Base-by-base conservation (phyloP, 2,888 invertebrate genomes). In the Drosophila percnosoma region DNA sequence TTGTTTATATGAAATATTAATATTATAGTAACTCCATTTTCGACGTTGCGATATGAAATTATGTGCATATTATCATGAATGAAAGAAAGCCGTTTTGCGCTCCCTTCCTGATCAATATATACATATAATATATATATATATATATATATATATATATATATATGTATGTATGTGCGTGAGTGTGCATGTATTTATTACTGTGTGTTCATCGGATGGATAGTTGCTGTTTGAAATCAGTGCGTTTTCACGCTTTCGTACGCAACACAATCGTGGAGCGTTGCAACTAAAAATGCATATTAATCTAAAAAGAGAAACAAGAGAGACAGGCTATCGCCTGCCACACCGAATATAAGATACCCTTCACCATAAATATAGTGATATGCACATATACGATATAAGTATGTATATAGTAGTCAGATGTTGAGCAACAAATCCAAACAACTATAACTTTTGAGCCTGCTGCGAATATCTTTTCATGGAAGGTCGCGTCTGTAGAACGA, bases 161-260 rank as follows among this genome's bases (percentile, higher is more conserved):
- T 34, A 24, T 18, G 1, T 8, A 8, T 34, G 4, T 5, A 5
- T 15, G 21, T 1, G 31, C 36, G 8, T 34, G 15, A 3, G 8
- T 15, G 11, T 36, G 53, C 34, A 27, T 36, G 10, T 27, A 54
- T 34, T 34, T 29, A 49, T 51, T 58, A 29, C 60, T 36, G 49
- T 51, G 38, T 54, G 63, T 62, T 64, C 42, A 63, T 45, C 45
- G 45, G 45, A 62, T 75, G 78, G 76, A 60, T 75, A 72, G 49
- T 48, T 51, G 53, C 51, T 61, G 63, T 29, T 62, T 66, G 63
- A 70, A 78, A 65, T 65, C 72, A 64, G 53, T 66, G 71, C 63
- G 76, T 69, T 82, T 80, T 82, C 80, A 81, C 80, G 78, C 80
- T 80, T 83, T 83, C 83, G 38, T 72, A 74, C 80, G 80, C 68